phyloP scores from a whole-genome alignment of 2,113 vertebrate species.

The Sporophila hypoxantha region DNA sequence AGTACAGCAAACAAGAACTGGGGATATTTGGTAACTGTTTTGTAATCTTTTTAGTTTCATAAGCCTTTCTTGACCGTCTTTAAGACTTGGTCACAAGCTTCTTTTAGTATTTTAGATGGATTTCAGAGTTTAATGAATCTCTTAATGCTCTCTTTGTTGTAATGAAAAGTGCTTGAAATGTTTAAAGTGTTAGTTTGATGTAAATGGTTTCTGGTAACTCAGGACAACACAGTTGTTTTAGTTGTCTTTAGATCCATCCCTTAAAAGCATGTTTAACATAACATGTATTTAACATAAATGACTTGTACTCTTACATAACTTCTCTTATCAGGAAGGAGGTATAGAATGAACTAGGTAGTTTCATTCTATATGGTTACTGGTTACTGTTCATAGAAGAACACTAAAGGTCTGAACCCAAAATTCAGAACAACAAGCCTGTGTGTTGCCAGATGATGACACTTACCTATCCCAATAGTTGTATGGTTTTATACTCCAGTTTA shows the following conservation, averaged over 20 bases:
- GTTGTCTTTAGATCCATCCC: neutral
- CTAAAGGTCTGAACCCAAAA: neutral
- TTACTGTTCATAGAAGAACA: neutral
- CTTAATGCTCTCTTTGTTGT: neutral
- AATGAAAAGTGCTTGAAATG: neutral
- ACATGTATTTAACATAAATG: neutral
- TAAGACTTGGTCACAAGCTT: conserved; percentile 5
- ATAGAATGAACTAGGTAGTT: neutral
- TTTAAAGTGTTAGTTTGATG: neutral
- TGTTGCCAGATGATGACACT: neutral
- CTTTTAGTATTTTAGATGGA: neutral
- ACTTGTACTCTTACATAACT: neutral
- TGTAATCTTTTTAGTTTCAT: conserved; percentile 35
- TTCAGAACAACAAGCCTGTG: neutral
- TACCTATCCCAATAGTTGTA: neutral
- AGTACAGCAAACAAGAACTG: neutral
- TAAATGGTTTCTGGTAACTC: neutral
- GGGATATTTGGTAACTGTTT: conserved; percentile 9
- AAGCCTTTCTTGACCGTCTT: neutral
- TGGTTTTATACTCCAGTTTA: neutral
- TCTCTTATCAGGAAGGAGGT: neutral
- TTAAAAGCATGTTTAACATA: neutral
- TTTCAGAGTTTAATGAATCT: neutral
- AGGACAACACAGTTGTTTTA: rapidly evolving
- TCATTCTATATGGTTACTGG: too few relatives aligned